These are phyloP conservation scores for Yoshiicerus persimilis DNA, from an alignment of 1,140 invertebrate genomes.

Conservation along the genomic window DNA sequence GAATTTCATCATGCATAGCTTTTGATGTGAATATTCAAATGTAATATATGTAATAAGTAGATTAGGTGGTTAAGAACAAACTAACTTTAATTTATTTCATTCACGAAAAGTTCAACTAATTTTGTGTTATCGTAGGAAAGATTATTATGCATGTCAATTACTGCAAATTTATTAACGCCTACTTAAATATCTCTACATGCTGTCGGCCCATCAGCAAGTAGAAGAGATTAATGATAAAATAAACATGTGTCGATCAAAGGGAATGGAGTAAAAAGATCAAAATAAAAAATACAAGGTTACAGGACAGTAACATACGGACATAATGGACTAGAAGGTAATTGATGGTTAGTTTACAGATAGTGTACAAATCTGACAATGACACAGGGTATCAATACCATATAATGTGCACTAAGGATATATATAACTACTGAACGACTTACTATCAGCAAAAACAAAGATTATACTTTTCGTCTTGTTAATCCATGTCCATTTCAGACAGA, in stretches of 20 bases:
- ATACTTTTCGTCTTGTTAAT: background rate
- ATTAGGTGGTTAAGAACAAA: no score
- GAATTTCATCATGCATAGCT: no score
- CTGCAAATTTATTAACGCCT: no score
- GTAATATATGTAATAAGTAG: no score
- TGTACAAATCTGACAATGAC: background rate
- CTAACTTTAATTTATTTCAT: no score
- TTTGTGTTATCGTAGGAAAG: no score
- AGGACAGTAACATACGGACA: background rate
- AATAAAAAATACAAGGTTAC: background rate
- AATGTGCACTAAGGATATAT: background rate
- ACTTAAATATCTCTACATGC: no score
- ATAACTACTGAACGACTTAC: background rate
- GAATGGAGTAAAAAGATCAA: background rate
- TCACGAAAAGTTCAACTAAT: no score
- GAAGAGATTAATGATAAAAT: background rate
- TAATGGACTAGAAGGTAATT: background rate
- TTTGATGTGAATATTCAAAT: no score
- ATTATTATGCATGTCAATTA: no score
- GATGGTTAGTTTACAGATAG: background rate
- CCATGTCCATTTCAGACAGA: background rate
- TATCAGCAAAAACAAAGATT: background rate
- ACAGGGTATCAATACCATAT: no score
- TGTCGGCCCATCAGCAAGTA: no score
- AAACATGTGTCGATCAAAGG: background rate